These are phyloP conservation scores for Chromobotia macracanthus DNA, from an alignment of 2,797 vertebrate genomes.

Conservation along the genomic window DNA sequence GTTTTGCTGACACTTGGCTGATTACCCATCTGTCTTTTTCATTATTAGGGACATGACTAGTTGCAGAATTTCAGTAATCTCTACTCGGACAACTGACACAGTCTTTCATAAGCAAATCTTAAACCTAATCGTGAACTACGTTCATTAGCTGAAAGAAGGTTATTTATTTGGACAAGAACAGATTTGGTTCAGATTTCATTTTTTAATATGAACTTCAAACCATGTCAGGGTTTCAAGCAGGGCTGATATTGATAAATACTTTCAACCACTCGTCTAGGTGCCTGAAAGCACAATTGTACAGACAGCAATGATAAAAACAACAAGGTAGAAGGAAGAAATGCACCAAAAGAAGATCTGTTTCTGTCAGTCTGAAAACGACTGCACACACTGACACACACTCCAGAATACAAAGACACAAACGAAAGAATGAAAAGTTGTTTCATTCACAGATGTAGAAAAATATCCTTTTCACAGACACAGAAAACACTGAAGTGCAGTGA, in stretches of 20 bases:
- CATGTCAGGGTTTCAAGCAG: too few relatives aligned
- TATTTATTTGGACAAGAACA: not conserved
- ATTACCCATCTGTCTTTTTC: not conserved
- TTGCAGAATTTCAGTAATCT: not conserved
- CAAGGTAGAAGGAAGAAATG: conserved; percentile 59
- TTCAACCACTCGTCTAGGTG: too few relatives aligned
- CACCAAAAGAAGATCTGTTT: conserved; percentile 63
- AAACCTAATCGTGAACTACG: too few relatives aligned
- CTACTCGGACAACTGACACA: not conserved
- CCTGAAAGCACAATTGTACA: not conserved
- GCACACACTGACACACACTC: not conserved
- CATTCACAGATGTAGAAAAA: not conserved
- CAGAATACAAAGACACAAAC: not conserved
- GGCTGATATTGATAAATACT: too few relatives aligned
- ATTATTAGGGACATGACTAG: conserved; percentile 6
- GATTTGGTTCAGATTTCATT: too few relatives aligned
- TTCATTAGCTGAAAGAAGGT: not conserved
- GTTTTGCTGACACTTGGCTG: conserved; percentile 13
- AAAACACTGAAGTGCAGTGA: not conserved
- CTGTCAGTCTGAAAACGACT: conserved; percentile 54
- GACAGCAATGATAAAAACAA: conserved; percentile 17
- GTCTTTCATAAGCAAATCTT: conserved; percentile 4
- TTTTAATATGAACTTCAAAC: not conserved
- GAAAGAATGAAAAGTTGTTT: not conserved
- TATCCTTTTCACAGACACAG: not conserved